phyloP scores from a whole-genome alignment of 2,113 vertebrate genomes.

The Corydoras sp. region DNA sequence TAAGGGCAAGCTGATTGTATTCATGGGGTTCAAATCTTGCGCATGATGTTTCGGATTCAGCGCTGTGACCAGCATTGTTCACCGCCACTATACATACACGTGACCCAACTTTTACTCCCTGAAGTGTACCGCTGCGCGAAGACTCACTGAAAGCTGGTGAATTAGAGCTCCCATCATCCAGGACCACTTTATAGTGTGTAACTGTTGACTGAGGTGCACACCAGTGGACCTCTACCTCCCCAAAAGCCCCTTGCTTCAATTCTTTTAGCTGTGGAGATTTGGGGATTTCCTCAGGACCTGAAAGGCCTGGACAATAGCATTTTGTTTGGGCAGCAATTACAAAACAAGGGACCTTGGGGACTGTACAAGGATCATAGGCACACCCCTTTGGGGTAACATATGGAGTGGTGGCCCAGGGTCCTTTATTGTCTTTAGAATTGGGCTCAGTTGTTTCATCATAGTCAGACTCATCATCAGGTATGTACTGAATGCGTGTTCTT shows the following conservation, averaged over 20 bases:
- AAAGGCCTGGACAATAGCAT: conserved; percentile 65
- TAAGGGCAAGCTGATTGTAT: neutral
- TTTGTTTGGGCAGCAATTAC: conserved; percentile 22
- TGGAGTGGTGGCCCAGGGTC: neutral
- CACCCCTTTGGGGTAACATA: conserved; percentile 32
- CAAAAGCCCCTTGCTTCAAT: conserved; percentile 39
- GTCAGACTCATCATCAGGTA: conserved; percentile 20
- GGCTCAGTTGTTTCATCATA: neutral
- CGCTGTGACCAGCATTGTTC: conserved; percentile 57
- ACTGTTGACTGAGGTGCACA: conserved; percentile 65
- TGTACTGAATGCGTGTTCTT: conserved; percentile 24
- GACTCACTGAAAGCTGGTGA: conserved; percentile 32
- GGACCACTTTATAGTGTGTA: conserved; percentile 53
- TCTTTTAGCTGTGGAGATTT: conserved; percentile 42
- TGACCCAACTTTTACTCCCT: conserved; percentile 49
- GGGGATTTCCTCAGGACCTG: conserved; percentile 45
- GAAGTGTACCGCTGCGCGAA: conserved; percentile 42
- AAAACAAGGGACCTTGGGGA: conserved; percentile 53
- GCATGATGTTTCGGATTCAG: conserved; percentile 53
- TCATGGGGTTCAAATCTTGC: conserved; percentile 32
- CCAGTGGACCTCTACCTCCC: conserved; percentile 57
- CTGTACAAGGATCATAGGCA: conserved; percentile 53
- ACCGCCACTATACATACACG: conserved; percentile 64
- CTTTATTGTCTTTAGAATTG: neutral
- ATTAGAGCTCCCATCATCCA: conserved; percentile 22